phyloP scores from a whole-genome alignment of 2,888 invertebrate genomes.

The Catocala fraxini region DNA sequence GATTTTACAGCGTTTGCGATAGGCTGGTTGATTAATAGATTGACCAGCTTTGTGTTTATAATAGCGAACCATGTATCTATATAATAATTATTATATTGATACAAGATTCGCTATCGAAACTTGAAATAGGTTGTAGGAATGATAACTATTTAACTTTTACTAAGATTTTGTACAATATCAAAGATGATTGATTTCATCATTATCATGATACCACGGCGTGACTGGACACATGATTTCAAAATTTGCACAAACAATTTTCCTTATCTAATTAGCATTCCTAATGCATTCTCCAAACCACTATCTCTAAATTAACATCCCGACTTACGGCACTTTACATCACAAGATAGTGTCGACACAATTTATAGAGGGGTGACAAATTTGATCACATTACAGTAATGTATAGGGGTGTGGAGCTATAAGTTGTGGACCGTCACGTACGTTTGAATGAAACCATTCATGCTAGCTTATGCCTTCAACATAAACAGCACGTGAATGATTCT shows the following conservation, averaged over 20 bases:
- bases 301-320: conserved; percentile 50
- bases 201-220: too few relatives aligned
- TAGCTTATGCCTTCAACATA: conserved; percentile 11
- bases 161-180: too few relatives aligned
- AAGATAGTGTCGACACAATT: conserved; percentile 61
- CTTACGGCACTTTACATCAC: conserved; percentile 47
- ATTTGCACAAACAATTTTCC: not conserved
- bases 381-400: conserved; percentile 68
- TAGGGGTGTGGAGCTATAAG: conserved; percentile 52
- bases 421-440: conserved; percentile 47
- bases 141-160: too few relatives aligned
- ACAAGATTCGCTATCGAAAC: too few relatives aligned
- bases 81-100: too few relatives aligned
- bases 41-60: too few relatives aligned
- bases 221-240: too few relatives aligned
- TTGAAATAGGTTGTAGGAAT: too few relatives aligned
- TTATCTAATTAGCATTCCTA: conserved; percentile 8
- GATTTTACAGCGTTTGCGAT: too few relatives aligned
- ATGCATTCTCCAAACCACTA: conserved; percentile 24
- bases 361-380: conserved; percentile 67
- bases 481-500: conserved; percentile 39
- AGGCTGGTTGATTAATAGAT: too few relatives aligned
- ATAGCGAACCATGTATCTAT: too few relatives aligned
- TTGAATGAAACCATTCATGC: conserved; percentile 37
- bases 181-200: too few relatives aligned